phyloP scores from a whole-genome alignment of 92 coral and sea anemone species.

The Heliopora coerulea region DNA sequence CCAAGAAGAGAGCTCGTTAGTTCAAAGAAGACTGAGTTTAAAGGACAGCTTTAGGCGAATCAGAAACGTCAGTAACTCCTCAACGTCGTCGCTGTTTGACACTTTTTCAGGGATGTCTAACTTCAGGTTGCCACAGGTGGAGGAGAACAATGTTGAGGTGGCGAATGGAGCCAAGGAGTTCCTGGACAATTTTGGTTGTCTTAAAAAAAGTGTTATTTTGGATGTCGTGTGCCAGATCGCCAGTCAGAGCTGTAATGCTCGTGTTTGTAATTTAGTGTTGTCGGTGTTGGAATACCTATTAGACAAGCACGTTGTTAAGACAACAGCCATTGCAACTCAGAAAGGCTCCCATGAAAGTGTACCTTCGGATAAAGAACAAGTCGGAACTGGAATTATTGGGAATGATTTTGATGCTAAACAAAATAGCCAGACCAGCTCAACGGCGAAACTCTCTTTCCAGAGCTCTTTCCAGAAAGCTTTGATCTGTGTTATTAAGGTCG shows the following conservation, averaged over 20 bases:
- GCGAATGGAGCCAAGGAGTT: slow-evolving; percentile 85
- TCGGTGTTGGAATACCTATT: slow-evolving; percentile 63
- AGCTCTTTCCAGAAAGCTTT: slow-evolving; percentile 52
- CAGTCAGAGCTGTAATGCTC: slow-evolving; percentile 75
- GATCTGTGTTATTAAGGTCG: slow-evolving; percentile 70
- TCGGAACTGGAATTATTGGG: slow-evolving; percentile 74
- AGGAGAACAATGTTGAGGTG: slow-evolving; percentile 72
- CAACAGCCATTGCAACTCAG: slow-evolving; percentile 28
- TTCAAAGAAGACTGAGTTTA: slow-evolving; percentile 7
- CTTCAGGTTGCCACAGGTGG: slow-evolving; percentile 57
- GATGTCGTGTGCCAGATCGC: slow-evolving; percentile 77
- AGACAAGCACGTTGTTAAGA: slow-evolving; percentile 61
- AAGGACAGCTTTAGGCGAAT: slow-evolving; percentile 27
- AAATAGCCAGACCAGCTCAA: slow-evolving; percentile 44
- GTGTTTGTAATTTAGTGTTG: slow-evolving; percentile 68
- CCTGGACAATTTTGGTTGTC: slow-evolving; percentile 81
- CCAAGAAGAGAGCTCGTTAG: slow-evolving; percentile 11
- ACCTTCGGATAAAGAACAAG: slow-evolving; percentile 61
- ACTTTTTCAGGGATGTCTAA: slow-evolving; percentile 20
- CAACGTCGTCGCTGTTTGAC: slow-evolving; percentile 31
- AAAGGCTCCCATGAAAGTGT: slow-evolving; percentile 61
- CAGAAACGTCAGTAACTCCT: slow-evolving; percentile 22
- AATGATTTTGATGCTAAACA: slow-evolving; percentile 74
- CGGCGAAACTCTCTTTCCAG: slow-evolving; percentile 49
- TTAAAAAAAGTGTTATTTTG: slow-evolving; percentile 73